Evolutionary conservation across 1,140 invertebrate genomes (phyloP), one percentile per base, ranked within the genome.

Genomic region (Homarus americanus): DNA sequence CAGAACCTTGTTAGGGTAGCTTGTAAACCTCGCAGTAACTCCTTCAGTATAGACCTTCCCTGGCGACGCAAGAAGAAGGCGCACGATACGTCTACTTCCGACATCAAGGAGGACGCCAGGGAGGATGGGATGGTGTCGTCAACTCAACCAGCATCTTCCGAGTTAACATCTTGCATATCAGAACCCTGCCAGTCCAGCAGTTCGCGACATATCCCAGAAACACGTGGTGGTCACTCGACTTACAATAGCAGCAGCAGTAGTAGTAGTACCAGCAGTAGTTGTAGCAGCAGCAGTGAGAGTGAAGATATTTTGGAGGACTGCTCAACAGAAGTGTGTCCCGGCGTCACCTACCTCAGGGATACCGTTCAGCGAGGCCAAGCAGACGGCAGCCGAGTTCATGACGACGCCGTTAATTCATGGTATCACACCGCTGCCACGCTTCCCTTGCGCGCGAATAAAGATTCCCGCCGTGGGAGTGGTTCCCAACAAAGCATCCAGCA

Each of bases 61-160:
- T 90, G 88, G 88, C 75, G 80, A 63, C 80, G 88, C 69, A 90
- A 78, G 53, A 90, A 90, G 69, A 89, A 89, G 44, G 38, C 24
- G 2, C 53, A 66, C 24, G 86, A 88, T 12, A n/a, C 34, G 32
- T n/a, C n/a, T n/a, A 63, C 86, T 36, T 40, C 53, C 4, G 53
- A 49, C 5, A 88, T 88, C n/a, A 82, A 44, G 34, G 86, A 88
- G 53, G 86, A 88, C 34, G n/a, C 73, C 44, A 32, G 85, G 12
- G 85, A 87, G 32, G 85, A 87, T n/a, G n/a, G n/a, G 24, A 32
- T 15, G 15, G 41, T 63, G 69, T 20, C 40, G 12, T 28, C 38
- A 34, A 17, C 38, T 73, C 34, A 24, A 17, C 58, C 4, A 4
- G 24, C 58, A 20, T 20, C 58, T 63, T 4, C 2, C n/a, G 63